Conservation (phyloP, 2,888 invertebrate genomes). For the Neuroscelio doddi region DNA sequence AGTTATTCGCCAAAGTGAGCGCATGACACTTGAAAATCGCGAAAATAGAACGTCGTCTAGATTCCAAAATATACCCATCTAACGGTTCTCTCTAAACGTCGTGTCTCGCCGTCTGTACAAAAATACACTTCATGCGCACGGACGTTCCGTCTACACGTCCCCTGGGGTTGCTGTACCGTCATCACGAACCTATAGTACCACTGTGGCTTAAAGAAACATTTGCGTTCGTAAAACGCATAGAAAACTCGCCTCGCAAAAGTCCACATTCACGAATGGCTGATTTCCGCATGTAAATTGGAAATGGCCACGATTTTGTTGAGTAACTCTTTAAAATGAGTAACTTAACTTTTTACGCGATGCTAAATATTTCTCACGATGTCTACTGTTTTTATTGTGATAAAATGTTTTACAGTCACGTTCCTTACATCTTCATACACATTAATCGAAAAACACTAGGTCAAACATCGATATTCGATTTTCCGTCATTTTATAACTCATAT, state of each 20-base stretch:
- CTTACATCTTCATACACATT: too few species aligned
- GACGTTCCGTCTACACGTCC: constrained; percentile 33
- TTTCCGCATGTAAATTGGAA: constrained; percentile 22
- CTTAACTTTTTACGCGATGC: not conserved
- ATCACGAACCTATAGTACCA: constrained; percentile 11
- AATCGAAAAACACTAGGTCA: too few species aligned
- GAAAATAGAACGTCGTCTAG: constrained; percentile 32
- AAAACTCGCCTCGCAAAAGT: constrained; percentile 8
- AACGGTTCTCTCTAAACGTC: constrained; percentile 17
- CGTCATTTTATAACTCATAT: too few species aligned
- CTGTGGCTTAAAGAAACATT: constrained; percentile 36
- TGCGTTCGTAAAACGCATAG: constrained; percentile 19
- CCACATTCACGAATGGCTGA: constrained; percentile 9
- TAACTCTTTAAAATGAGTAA: not conserved
- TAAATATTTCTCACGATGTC: not conserved
- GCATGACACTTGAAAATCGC: constrained; percentile 23
- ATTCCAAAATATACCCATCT: constrained; percentile 23
- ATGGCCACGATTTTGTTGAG: not conserved
- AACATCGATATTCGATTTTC: too few species aligned
- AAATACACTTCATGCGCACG: constrained; percentile 34
- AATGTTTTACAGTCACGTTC: too few species aligned
- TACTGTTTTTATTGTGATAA: too few species aligned
- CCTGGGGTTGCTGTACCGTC: constrained; percentile 35
- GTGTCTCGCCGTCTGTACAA: constrained; percentile 42
- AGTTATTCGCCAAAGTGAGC: constrained; percentile 22